Conservation (phyloP, 2,797 vertebrate species). For the Pelodytes ibericus region DNA sequence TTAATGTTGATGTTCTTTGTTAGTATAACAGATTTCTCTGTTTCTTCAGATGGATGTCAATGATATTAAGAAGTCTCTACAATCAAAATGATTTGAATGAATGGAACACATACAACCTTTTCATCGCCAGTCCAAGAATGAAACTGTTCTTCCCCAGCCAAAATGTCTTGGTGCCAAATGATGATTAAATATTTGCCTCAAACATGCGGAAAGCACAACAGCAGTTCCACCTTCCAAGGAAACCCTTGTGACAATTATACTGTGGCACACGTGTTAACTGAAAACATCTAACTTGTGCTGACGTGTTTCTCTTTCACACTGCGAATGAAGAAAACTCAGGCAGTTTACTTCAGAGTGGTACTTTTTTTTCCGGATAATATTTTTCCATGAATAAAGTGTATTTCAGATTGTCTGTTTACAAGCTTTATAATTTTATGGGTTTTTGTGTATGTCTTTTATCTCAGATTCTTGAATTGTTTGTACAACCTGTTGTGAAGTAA, state of each 20-base stretch:
- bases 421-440: constrained; percentile 79
- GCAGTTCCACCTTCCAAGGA: constrained; percentile 69
- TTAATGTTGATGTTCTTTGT: too few relatives aligned
- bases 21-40: constrained; percentile 35
- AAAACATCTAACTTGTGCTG: constrained; percentile 74
- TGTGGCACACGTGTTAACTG: constrained; percentile 71
- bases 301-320: constrained; percentile 77
- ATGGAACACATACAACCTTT: constrained; percentile 69
- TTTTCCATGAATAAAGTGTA: constrained; percentile 84
- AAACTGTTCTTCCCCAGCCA: constrained; percentile 77
- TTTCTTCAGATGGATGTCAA: constrained; percentile 91
- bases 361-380: constrained; percentile 84
- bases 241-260: constrained; percentile 63
- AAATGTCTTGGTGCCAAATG: constrained; percentile 94
- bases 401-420: constrained; percentile 83
- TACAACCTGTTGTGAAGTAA: constrained; percentile 68
- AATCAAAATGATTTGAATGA: constrained; percentile 84
- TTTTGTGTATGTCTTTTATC: constrained; percentile 70
- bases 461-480: constrained; percentile 73
- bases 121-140: constrained; percentile 73
- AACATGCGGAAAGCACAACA: constrained; percentile 79
- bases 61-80: constrained; percentile 94
- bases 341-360: constrained; percentile 84
- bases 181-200: constrained; percentile 81
- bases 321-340: constrained; percentile 79